Conservation (phyloP, 2,797 vertebrate genomes). For the Sebastes goodei region DNA sequence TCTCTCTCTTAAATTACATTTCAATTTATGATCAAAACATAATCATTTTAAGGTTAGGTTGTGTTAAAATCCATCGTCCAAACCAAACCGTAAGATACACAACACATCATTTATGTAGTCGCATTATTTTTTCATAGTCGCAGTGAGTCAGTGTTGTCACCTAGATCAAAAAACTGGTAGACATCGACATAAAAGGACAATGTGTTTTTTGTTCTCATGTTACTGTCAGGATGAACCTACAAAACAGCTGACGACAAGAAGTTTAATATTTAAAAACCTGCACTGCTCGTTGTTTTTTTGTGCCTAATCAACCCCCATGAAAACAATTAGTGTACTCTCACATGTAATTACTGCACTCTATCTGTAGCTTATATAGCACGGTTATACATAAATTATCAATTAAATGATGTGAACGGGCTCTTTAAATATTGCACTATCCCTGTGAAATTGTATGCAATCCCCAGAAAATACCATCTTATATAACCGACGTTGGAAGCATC, state of each 20-base stretch:
- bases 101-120: neutral
- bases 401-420: slow-evolving; percentile 16
- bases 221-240: slow-evolving; percentile 8
- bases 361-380: neutral
- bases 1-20: neutral
- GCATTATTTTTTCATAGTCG: neutral
- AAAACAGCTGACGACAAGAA: slow-evolving; percentile 4
- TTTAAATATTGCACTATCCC: slow-evolving; percentile 38
- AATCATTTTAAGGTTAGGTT: neutral
- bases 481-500: slow-evolving; percentile 42
- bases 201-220: neutral
- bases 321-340: slow-evolving; percentile 3
- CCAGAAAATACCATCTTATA: slow-evolving; percentile 54
- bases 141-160: neutral
- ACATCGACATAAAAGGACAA: slow-evolving; percentile 1
- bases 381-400: slow-evolving; percentile 17
- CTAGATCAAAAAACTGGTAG: neutral
- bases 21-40: neutral
- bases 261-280: slow-evolving; percentile 26
- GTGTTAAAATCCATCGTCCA: neutral
- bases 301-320: neutral
- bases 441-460: slow-evolving; percentile 46
- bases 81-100: neutral
- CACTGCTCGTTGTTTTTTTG: neutral
- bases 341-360: neutral